Percentiles rank a stretch among this genome's conserved stretches.
Evolutionary conservation across 2,888 invertebrate species (phyloP).

Genomic region (Heliconius hortense): DNA sequence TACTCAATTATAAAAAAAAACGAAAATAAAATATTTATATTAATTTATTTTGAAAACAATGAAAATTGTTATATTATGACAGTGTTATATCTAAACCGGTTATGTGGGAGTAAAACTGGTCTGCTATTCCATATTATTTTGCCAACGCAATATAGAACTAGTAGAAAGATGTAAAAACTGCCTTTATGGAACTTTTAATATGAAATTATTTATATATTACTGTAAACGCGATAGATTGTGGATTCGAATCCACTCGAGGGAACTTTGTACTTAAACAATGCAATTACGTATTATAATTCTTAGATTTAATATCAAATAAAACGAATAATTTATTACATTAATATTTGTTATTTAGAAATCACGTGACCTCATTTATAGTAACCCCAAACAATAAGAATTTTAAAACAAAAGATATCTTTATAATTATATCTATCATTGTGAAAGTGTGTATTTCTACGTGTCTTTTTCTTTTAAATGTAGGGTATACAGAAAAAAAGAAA

Average conservation of each 20-base stretch:
- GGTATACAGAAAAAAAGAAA: background rate
- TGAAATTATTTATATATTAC: no score
- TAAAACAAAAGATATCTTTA: no score
- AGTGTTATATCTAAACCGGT: conserved; percentile 18
- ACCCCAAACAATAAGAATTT: no score
- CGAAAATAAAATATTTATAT: background rate
- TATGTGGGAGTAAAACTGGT: conserved; percentile 17
- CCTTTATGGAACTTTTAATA: conserved; percentile 2
- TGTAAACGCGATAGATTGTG: no score
- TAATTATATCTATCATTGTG: no score
- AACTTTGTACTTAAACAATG: no score
- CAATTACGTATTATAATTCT: background rate
- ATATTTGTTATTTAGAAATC: background rate
- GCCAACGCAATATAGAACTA: conserved; percentile 6
- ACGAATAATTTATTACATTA: background rate
- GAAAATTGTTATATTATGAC: conserved; percentile 6
- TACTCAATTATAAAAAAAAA: background rate
- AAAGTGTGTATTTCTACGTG: background rate
- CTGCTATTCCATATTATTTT: conserved; percentile 15
- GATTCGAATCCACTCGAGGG: no score
- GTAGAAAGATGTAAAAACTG: conserved; percentile 2
- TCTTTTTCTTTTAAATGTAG: background rate
- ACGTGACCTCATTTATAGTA: background rate
- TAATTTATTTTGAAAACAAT: conserved; percentile 14
- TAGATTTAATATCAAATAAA: background rate